Percentiles rank a stretch among this genome's conserved stretches.
phyloP scores from a whole-genome alignment of 1,140 invertebrate species.

The Drusus annulatus region DNA sequence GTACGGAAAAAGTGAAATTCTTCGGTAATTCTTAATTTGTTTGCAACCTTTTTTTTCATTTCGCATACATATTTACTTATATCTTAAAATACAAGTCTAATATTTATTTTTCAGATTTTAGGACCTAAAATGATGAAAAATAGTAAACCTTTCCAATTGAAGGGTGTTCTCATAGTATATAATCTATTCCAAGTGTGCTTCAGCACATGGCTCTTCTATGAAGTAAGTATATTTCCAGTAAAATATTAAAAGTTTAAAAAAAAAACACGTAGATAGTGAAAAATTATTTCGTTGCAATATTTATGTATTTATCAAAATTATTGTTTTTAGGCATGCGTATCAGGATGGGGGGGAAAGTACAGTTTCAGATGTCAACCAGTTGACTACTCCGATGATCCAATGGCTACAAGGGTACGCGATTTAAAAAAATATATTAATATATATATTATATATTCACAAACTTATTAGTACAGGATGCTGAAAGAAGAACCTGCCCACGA shows the following conservation, averaged over 20 bases:
- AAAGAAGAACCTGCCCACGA: too few relatives aligned
- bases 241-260: neutral
- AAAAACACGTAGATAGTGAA: too few relatives aligned
- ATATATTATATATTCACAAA: too few relatives aligned
- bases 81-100: neutral
- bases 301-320: neutral
- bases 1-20: too few relatives aligned
- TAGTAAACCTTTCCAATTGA: slow-evolving; percentile 88
- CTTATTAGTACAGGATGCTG: too few relatives aligned
- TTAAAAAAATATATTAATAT: too few relatives aligned
- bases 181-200: slow-evolving; percentile 91
- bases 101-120: slow-evolving; percentile 72
- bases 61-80: too few relatives aligned
- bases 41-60: too few relatives aligned
- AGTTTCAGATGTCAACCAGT: slow-evolving; percentile 93
- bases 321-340: slow-evolving; percentile 73
- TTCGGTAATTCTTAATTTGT: too few relatives aligned
- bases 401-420: slow-evolving; percentile 84
- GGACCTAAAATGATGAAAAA: slow-evolving; percentile 93
- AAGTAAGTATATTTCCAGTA: slow-evolving; percentile 73
- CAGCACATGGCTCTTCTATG: slow-evolving; percentile 87
- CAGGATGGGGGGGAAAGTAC: slow-evolving; percentile 83
- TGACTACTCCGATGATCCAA: slow-evolving; percentile 83
- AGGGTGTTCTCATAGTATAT: slow-evolving; percentile 85
- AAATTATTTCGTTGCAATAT: neutral